Evolutionary conservation across 2,797 vertebrate species (phyloP).

Genomic region (Pampus argenteus): DNA sequence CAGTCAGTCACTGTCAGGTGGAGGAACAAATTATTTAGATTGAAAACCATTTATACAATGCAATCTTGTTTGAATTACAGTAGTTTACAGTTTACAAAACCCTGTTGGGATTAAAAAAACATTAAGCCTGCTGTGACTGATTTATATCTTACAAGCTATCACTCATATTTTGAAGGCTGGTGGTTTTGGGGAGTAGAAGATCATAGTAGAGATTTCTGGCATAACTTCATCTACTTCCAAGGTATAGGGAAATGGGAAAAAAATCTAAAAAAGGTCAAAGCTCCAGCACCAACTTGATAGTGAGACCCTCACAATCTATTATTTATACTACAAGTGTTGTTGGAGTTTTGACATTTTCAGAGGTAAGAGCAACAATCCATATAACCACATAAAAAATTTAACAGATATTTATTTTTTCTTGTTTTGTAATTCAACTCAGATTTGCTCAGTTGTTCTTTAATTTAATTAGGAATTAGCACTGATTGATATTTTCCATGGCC

Average conservation of each 20-base stretch:
- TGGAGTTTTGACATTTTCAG: too few relatives aligned
- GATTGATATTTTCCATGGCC: not conserved
- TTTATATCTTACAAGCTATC: constrained; percentile 91
- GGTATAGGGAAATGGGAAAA: too few relatives aligned
- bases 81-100: constrained; percentile 55
- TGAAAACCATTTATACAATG: too few relatives aligned
- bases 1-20: too few relatives aligned
- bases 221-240: too few relatives aligned
- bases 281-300: too few relatives aligned
- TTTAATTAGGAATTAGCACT: not conserved
- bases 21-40: constrained; percentile 26
- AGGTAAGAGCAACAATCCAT: not conserved
- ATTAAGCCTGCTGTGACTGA: not conserved
- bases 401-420: not conserved
- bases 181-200: constrained; percentile 7
- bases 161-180: constrained; percentile 68
- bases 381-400: not conserved
- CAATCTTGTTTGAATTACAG: constrained; percentile 53
- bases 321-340: too few relatives aligned
- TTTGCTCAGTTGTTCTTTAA: not conserved
- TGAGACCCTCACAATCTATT: too few relatives aligned
- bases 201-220: too few relatives aligned
- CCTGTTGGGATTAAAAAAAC: constrained; percentile 67
- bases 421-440: not conserved
- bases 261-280: too few relatives aligned